A percentile compares a stretch with the other conserved stretches of the same genome.
phyloP scores from a whole-genome alignment of 2,113 vertebrate species.

The Plecotus auritus region DNA sequence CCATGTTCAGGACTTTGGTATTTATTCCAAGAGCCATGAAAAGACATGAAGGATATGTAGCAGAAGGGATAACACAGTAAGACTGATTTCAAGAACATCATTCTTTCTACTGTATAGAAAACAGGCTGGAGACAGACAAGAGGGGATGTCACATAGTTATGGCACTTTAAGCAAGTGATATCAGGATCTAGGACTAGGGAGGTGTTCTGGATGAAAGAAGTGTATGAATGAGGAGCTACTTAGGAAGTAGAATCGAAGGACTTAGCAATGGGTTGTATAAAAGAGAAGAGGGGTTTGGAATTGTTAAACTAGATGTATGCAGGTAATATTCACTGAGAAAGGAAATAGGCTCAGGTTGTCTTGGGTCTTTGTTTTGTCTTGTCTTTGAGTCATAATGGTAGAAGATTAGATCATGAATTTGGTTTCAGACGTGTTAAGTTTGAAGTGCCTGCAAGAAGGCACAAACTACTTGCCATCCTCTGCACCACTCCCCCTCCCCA shows the following conservation, averaged over 20 bases:
- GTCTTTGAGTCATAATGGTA: not conserved
- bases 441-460: not conserved
- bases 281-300: not conserved
- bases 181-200: not conserved
- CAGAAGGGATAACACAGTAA: not conserved
- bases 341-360: not conserved
- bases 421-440: not conserved
- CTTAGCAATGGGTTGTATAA: not conserved
- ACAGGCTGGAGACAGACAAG: not conserved
- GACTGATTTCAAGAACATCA: not conserved
- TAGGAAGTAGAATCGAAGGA: not conserved
- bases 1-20: not conserved
- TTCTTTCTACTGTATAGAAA: not conserved
- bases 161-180: not conserved
- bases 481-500: not conserved
- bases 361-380: conserved; percentile 1
- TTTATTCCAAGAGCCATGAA: not conserved
- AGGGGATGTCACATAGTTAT: not conserved
- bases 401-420: not conserved
- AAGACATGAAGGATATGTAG: not conserved
- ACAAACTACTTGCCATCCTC: not conserved
- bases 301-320: not conserved
- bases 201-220: not conserved
- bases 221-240: not conserved
- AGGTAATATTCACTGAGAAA: not conserved